phyloP scores from a whole-genome alignment of 2,797 vertebrate genomes.

The Bradypodion ventrale region DNA sequence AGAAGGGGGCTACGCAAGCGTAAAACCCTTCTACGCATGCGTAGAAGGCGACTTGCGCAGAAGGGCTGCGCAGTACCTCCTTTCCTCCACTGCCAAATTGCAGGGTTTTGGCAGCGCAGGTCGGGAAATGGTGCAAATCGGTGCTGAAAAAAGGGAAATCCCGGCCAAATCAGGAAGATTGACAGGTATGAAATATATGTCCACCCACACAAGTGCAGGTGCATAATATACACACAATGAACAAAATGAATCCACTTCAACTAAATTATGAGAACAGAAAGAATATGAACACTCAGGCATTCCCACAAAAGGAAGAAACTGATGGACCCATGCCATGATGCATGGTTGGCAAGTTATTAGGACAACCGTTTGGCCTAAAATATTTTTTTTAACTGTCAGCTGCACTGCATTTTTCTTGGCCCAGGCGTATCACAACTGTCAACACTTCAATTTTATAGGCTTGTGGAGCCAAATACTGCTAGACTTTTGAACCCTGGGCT shows the following conservation, averaged over 20 bases:
- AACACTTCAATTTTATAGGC: conserved; percentile 81
- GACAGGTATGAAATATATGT: no score
- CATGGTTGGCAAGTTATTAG: conserved; percentile 21
- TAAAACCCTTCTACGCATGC: no score
- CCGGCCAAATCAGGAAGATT: no score
- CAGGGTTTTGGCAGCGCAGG: no score
- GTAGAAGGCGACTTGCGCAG: no score
- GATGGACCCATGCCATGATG: conserved; percentile 46
- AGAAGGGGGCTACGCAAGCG: no score
- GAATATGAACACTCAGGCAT: neutral
- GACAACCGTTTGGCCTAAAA: conserved; percentile 27
- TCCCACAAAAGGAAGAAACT: conserved; percentile 12
- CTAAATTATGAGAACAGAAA: conserved; percentile 10
- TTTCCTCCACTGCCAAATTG: no score
- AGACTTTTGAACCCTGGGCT: conserved; percentile 80
- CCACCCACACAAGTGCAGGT: no score
- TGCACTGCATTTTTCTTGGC: conserved; percentile 48
- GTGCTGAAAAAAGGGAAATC: no score
- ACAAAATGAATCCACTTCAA: conserved; percentile 28
- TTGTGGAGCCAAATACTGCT: conserved; percentile 78
- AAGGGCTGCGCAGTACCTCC: no score
- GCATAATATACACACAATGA: neutral
- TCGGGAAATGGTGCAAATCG: no score
- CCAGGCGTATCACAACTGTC: conserved; percentile 68
- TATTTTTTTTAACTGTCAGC: conserved; percentile 45